Percentiles rank a stretch among this genome's conserved stretches.
Evolutionary conservation across 2,888 invertebrate species (phyloP).

Genomic region (Trichopria drosophilae): DNA sequence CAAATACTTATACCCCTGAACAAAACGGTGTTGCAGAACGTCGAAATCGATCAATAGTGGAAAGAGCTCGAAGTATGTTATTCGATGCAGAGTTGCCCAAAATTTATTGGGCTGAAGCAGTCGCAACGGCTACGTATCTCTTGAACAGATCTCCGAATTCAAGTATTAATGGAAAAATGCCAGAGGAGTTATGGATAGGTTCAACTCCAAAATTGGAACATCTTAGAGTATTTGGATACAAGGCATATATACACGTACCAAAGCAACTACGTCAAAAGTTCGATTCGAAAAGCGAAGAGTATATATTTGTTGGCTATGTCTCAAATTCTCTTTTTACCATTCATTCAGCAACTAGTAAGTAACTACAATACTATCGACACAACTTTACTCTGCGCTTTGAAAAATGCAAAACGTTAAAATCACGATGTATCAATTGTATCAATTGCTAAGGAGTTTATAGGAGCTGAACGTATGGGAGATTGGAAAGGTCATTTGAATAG

Average conservation of each 20-base stretch:
- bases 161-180: conserved; percentile 35
- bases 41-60: no score
- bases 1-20: no score
- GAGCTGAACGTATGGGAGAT: no score
- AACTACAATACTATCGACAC: no score
- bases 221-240: conserved; percentile 49
- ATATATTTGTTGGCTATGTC: conserved; percentile 11
- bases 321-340: no score
- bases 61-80: conserved; percentile 33
- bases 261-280: conserved; percentile 39
- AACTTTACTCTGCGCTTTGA: no score
- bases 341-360: no score
- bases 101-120: conserved; percentile 35
- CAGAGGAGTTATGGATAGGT: conserved; percentile 47
- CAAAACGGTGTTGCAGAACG: no score
- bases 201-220: conserved; percentile 42
- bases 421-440: no score
- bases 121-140: conserved; percentile 30
- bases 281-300: conserved; percentile 10
- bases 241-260: conserved; percentile 45
- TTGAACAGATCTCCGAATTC: conserved; percentile 29
- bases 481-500: no score
- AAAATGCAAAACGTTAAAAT: no score
- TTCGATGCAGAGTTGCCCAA: conserved; percentile 26
- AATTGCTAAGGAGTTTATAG: no score